Evolutionary conservation across 2,888 invertebrate species (phyloP), one percentile per base, ranked within the genome.

Genomic region (Cephus pulcher): DNA sequence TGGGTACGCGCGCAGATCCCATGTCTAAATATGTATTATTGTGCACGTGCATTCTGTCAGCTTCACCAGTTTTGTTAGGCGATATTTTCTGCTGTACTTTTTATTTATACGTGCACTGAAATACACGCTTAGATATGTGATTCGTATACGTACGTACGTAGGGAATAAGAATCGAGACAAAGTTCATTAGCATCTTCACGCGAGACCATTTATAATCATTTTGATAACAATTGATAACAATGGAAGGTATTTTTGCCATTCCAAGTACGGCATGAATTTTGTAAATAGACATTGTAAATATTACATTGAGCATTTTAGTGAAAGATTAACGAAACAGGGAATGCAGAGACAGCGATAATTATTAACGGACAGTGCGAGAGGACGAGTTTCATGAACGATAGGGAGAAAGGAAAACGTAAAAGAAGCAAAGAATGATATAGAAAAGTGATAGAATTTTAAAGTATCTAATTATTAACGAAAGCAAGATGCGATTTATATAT

Each of bases 221-320:
- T 56, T 56, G 56, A 56, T 56, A 73, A 35, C 34, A 40, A 75
- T 40, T 73, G 77, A 71, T 12, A 77, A 82, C 81, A 76, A 75
- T 77, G 74, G 77, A 75, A 79, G 80, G 79, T 82, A 82, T 82
- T 78, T 82, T 82, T 80, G 81, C 81, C 83, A 84, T 84, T 84
- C 82, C 84, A 81, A 84, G 80, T 34, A 12, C 81, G 82, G 82
- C 83, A 83, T 82, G 56, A 23, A 23, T 56, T 56, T 82, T 84
- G 84, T 84, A 84, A 77, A 83, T 84, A 84, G 81, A 79, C 80
- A 83, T 81, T 84, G 84, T 84, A 84, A 84, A 84, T 84, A 84
- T 78, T 81, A 80, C 23, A 9, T 9, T 74, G 75, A 80, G 70
- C 40, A 40, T 73, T 35, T 33, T 71, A 33, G 71, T 9, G 71